A percentile compares a stretch with the other conserved stretches of the same genome.
phyloP scores from a whole-genome alignment of 2,113 vertebrate species.

The Lophotis ruficrista region DNA sequence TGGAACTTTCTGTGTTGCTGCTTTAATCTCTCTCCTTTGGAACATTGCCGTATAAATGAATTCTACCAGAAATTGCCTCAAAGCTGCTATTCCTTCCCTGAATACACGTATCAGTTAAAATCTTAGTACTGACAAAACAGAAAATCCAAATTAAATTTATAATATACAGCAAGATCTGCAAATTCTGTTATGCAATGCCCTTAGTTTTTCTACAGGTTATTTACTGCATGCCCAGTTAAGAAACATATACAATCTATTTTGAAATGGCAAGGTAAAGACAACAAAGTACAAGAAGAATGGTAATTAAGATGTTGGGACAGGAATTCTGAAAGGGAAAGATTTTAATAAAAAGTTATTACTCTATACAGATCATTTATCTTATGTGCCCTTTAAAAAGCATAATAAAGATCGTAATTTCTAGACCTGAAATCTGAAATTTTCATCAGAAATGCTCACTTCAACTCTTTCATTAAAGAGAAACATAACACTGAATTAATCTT shows the following conservation, averaged over 20 bases:
- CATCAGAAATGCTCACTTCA: not conserved
- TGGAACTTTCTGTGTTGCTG: not conserved
- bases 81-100: not conserved
- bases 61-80: not conserved
- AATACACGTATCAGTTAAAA: not conserved
- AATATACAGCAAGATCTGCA: not conserved
- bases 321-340: not conserved
- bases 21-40: not conserved
- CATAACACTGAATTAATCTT: constrained; percentile 48
- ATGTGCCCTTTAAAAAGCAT: not conserved
- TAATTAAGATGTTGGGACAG: not conserved
- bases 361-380: not conserved
- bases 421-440: constrained; percentile 13
- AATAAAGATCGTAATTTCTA: not conserved
- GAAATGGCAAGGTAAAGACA: not conserved
- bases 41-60: not conserved
- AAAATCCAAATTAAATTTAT: not conserved
- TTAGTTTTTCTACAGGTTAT: not conserved
- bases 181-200: not conserved
- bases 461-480: constrained; percentile 26
- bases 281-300: not conserved
- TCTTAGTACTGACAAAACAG: not conserved
- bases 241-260: not conserved
- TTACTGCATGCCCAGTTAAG: not conserved
- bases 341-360: not conserved